Evolutionary conservation across 2,888 invertebrate genomes (phyloP), one percentile per base, ranked within the genome.

Genomic region (Thyatira batis): DNA sequence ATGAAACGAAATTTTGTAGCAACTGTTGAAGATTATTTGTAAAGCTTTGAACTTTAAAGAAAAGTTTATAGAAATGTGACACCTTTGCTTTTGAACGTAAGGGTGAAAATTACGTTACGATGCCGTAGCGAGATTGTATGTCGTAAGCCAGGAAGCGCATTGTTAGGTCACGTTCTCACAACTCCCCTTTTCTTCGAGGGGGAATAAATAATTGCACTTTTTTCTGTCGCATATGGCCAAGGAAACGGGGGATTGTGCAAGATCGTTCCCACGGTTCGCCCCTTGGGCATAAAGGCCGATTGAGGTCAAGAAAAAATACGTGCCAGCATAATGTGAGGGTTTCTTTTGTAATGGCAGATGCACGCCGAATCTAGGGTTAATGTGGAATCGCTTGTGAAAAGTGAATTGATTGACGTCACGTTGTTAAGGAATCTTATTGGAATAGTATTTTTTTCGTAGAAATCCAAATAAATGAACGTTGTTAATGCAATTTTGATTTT

Each of bases 101-200:
- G 83, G 81, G 70, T 73, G 69, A 88, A 73, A 86, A 78, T 88
- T 63, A 76, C 57, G 65, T 77, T 74, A 74, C 66, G 66, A 69
- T 62, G 67, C 55, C 49, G 64, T 73, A 71, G 69, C 73, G 70
- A 82, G 82, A 83, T 83, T 78, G 80, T 82, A 83, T 85, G 85
- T 86, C 87, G 88, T 88, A 90, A 91, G 90, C 87, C 88, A 90
- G 92, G 91, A 91, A 91, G 91, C 89, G 81, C 85, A 90, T 92
- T 92, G 92, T 92, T 89, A 84, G 92, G 91, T 89, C 92, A 92
- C 92, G 92, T 91, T 91, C 92, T 87, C 91, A 91, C 91, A 89
- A 85, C 89, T 89, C 90, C 89, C 89, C 89, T 87, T 89, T 91
- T 91, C 89, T 90, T 89, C 82, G 86, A 87, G 88, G 90, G 89